Evolutionary conservation across 2,113 vertebrate genomes (phyloP).

Genomic region (Girardinichthys multiradiatus): DNA sequence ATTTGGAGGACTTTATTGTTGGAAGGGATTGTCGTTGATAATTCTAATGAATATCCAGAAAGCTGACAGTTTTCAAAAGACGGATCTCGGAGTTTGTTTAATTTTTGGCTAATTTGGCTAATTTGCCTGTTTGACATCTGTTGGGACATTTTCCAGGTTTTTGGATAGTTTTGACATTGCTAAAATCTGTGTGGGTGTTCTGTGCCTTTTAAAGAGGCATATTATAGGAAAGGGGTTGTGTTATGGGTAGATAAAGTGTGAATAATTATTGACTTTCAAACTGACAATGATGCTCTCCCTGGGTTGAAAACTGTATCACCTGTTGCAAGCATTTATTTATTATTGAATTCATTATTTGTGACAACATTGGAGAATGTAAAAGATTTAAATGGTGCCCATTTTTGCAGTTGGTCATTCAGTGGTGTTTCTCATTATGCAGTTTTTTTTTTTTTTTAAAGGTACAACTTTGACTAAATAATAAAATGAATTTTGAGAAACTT

Average conservation of each 20-base stretch:
- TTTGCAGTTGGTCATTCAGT: background rate
- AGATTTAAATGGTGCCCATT: background rate
- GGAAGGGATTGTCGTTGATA: background rate
- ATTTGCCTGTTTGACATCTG: too few relatives aligned
- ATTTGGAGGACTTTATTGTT: conserved; percentile 5
- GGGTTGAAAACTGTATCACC: background rate
- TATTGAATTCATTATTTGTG: background rate
- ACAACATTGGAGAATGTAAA: background rate
- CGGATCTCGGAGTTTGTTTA: too few relatives aligned
- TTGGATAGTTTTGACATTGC: background rate
- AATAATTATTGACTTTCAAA: conserved; percentile 30
- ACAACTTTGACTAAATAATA: background rate
- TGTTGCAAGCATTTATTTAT: background rate
- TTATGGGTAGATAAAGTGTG: conserved; percentile 13
- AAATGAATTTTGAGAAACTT: background rate
- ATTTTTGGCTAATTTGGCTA: too few relatives aligned
- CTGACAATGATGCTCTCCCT: background rate
- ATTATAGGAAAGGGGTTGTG: background rate
- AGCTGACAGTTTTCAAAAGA: background rate
- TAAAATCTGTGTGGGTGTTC: background rate
- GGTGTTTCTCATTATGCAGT: background rate
- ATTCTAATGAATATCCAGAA: conserved; percentile 3
- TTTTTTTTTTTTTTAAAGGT: background rate
- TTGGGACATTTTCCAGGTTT: background rate
- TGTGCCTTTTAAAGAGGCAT: background rate